A percentile compares a stretch with the other conserved stretches of the same genome.
Conservation (phyloP, 2,113 vertebrate genomes). For the Danionella cerebrum region DNA sequence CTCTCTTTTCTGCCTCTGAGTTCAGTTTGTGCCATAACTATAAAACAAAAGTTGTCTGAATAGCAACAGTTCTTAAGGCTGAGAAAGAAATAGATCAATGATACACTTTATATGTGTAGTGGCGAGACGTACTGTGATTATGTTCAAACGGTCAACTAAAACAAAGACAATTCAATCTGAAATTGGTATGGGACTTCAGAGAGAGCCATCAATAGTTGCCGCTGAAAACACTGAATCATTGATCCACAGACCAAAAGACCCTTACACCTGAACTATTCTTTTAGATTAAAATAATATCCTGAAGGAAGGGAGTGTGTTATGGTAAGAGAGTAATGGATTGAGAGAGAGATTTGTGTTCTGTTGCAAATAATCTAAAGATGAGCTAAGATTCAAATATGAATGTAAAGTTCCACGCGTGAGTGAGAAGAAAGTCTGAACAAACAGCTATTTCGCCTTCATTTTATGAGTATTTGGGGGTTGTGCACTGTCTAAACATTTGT, state of each 20-base stretch:
- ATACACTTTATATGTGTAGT: slow-evolving; percentile 4
- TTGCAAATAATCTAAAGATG: no score
- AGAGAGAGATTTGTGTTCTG: no score
- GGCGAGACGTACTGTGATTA: slow-evolving; percentile 14
- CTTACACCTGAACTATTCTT: not conserved
- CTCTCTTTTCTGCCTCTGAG: not conserved
- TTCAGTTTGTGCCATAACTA: not conserved
- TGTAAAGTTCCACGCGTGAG: no score
- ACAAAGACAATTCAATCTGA: slow-evolving; percentile 19
- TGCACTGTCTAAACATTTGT: no score
- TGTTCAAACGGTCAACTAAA: slow-evolving; percentile 18
- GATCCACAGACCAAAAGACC: not conserved
- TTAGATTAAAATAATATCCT: no score
- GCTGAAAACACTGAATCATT: not conserved
- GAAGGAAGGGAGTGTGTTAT: no score
- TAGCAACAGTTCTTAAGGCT: slow-evolving; percentile 1
- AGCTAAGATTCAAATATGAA: no score
- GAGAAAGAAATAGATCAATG: slow-evolving; percentile 21
- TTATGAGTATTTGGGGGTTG: no score
- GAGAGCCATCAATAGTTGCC: not conserved
- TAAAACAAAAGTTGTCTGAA: slow-evolving; percentile 16
- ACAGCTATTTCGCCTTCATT: no score
- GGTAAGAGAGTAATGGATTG: no score
- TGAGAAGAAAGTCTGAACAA: no score
- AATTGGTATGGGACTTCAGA: not conserved